phyloP scores from a whole-genome alignment of 2,797 vertebrate species.

The Philypnodon macrostomus region DNA sequence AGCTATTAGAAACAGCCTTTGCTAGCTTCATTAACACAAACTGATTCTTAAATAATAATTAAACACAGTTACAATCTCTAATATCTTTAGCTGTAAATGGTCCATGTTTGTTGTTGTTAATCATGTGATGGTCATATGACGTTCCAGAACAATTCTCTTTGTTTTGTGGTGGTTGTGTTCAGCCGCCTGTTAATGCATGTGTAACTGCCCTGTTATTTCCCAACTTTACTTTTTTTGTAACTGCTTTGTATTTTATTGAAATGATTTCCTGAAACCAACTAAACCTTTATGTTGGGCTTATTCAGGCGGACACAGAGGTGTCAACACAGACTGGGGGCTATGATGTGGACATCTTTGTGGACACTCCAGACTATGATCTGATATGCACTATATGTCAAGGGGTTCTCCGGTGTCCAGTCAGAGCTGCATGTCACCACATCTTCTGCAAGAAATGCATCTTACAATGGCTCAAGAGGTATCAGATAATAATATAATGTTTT shows the following conservation, averaged over 20 bases:
- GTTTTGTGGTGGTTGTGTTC: slow-evolving; percentile 39
- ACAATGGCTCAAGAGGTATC: slow-evolving; percentile 84
- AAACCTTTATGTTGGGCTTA: slow-evolving; percentile 2
- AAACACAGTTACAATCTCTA: no score
- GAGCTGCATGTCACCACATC: slow-evolving; percentile 84
- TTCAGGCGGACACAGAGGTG: slow-evolving; percentile 64
- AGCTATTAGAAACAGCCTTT: no score
- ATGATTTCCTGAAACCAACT: slow-evolving; percentile 4
- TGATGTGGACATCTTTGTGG: slow-evolving; percentile 84
- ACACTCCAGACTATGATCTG: slow-evolving; percentile 81
- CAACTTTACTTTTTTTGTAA: background rate
- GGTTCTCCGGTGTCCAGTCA: slow-evolving; percentile 83
- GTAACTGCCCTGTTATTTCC: background rate
- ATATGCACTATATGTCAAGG: slow-evolving; percentile 88
- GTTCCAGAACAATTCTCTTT: slow-evolving; percentile 65
- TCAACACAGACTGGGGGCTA: slow-evolving; percentile 82
- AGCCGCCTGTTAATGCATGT: slow-evolving; percentile 1
- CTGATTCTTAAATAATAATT: no score
- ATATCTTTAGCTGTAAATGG: no score
- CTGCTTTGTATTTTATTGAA: background rate
- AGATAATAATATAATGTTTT: background rate
- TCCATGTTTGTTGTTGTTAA: slow-evolving; percentile 10
- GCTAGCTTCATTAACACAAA: no score
- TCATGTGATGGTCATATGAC: slow-evolving; percentile 60
- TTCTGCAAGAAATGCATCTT: slow-evolving; percentile 90